Evolutionary conservation across 2,888 invertebrate species (phyloP).

Genomic region (Troides oblongomaculatus): DNA sequence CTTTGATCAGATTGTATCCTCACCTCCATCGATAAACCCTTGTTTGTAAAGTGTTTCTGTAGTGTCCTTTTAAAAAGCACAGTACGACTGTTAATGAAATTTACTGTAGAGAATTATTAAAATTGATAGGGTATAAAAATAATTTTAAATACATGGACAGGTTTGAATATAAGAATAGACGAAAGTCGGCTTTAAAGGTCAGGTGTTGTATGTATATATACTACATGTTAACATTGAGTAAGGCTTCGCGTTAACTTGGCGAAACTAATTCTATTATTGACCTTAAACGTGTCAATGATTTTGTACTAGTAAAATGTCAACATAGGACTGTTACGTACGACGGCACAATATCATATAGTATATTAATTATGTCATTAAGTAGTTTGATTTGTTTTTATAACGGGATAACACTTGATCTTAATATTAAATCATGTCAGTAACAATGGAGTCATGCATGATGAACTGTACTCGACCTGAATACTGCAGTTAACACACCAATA

Average conservation of each 20-base stretch:
- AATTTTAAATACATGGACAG: background rate
- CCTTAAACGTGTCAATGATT: conserved; percentile 5
- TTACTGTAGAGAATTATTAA: too few relatives aligned
- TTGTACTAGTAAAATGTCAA: conserved; percentile 1
- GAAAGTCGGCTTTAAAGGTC: background rate
- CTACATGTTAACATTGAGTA: conserved; percentile 6
- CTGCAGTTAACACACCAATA: too few relatives aligned
- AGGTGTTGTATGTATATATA: background rate
- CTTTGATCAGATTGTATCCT: too few relatives aligned
- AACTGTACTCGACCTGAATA: too few relatives aligned
- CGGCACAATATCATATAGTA: background rate
- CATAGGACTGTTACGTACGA: background rate
- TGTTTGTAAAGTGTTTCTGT: too few relatives aligned
- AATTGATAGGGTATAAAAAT: too few relatives aligned
- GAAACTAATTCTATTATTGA: conserved; percentile 10
- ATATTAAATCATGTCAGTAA: too few relatives aligned
- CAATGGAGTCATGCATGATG: too few relatives aligned
- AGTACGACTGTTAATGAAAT: too few relatives aligned
- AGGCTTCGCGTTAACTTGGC: conserved; percentile 18
- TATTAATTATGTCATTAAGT: background rate
- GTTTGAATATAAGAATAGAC: background rate
- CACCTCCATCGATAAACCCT: too few relatives aligned
- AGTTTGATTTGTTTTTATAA: background rate
- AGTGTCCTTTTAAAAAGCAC: too few relatives aligned
- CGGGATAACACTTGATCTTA: too few relatives aligned